These are phyloP conservation scores for Augochlorella aurata DNA, from an alignment of 2,888 invertebrate genomes.

Conservation along the genomic window DNA sequence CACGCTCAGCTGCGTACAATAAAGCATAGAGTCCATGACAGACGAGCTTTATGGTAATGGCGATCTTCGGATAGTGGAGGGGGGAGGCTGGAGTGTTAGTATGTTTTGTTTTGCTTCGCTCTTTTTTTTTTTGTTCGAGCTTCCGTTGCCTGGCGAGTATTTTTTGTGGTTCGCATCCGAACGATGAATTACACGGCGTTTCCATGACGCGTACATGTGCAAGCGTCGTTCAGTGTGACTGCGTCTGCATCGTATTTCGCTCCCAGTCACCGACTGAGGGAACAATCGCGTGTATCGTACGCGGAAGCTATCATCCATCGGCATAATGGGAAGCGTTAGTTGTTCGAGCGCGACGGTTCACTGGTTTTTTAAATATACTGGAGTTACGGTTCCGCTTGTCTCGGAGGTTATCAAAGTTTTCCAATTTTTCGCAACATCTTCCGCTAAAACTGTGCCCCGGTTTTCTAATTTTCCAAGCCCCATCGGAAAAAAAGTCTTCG, in stretches of 20 bases:
- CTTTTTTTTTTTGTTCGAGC: neutral
- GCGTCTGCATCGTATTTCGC: conserved; percentile 24
- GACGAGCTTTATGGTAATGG: conserved; percentile 23
- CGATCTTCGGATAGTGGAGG: conserved; percentile 14
- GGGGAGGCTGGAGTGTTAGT: neutral
- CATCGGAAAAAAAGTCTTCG: neutral
- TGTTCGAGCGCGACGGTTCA: conserved; percentile 2
- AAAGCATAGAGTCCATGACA: conserved; percentile 17
- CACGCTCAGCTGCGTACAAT: conserved; percentile 18
- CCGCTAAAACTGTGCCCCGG: neutral
- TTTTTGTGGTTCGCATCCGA: conserved; percentile 22
- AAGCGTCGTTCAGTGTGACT: conserved; percentile 5
- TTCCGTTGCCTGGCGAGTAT: neutral
- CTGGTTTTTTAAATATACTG: conserved; percentile 12
- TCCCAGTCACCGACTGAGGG: neutral
- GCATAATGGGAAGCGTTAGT: conserved; percentile 16
- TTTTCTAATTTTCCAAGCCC: neutral
- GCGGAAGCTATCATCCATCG: conserved; percentile 26
- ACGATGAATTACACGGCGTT: conserved; percentile 33
- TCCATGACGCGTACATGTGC: conserved; percentile 6
- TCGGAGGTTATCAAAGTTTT: neutral
- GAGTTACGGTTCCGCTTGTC: neutral
- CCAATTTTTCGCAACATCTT: neutral
- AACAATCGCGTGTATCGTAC: conserved; percentile 23
- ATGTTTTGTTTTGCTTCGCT: too few species aligned